Evolutionary conservation across 2,888 invertebrate genomes (phyloP).

Genomic region (Caenorhabditis angaria): DNA sequence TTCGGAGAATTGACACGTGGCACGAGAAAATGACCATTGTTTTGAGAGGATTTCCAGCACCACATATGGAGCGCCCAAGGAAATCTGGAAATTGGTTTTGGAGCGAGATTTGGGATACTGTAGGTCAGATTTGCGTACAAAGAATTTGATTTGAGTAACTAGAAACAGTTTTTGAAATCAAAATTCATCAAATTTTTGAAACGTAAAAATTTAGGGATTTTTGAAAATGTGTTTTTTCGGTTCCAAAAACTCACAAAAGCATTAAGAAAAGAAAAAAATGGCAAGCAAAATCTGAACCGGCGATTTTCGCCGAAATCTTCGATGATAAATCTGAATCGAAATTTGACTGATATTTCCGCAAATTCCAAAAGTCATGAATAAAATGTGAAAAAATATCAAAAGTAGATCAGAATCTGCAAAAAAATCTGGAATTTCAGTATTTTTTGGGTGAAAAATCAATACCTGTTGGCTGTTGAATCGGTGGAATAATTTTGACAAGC

Average conservation of each 20-base stretch:
- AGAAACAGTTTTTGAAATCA: no score
- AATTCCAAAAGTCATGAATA: conserved; percentile 30
- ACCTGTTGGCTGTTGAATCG: background rate
- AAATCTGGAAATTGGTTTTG: background rate
- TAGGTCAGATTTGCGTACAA: background rate
- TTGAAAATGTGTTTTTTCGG: no score
- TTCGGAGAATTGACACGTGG: background rate
- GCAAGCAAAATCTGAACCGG: conserved; percentile 34
- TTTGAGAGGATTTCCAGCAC: background rate
- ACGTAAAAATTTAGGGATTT: no score
- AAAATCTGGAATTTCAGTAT: background rate
- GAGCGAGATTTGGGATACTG: background rate
- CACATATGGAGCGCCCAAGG: background rate
- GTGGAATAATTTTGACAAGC: background rate
- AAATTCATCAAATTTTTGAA: no score
- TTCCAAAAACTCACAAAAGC: conserved; percentile 19
- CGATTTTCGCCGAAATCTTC: conserved; percentile 16
- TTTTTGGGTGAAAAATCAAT: no score
- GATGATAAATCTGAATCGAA: conserved; percentile 28
- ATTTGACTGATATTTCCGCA: conserved; percentile 38
- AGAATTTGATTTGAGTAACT: no score
- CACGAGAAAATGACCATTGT: background rate
- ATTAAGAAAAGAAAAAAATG: conserved; percentile 31
- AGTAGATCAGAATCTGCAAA: conserved; percentile 33
- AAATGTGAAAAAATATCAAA: conserved; percentile 26